phyloP scores from a whole-genome alignment of 2,797 vertebrate genomes.

The Bufotes viridis region DNA sequence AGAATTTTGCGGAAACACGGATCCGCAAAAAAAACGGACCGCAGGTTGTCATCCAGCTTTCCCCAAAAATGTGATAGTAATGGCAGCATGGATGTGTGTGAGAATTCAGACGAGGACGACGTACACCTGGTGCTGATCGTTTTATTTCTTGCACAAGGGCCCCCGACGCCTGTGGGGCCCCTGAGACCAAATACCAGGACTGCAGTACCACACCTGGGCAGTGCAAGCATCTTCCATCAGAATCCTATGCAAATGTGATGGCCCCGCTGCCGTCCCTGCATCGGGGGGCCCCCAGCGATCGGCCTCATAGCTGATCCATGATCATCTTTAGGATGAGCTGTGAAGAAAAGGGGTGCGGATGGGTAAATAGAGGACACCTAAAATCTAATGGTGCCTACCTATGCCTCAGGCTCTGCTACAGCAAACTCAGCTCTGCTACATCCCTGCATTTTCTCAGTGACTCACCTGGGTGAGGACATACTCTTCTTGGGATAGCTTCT shows the following conservation, averaged over 20 bases:
- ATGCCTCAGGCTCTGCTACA: too few relatives aligned
- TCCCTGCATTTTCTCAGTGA: not conserved
- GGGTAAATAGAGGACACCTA: not conserved
- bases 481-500: conserved; percentile 70
- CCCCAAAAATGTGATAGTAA: too few relatives aligned
- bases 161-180: not conserved
- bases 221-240: not conserved
- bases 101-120: not conserved
- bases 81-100: not conserved
- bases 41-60: too few relatives aligned
- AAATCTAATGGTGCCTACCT: too few relatives aligned
- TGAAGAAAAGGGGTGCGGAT: conserved; percentile 18
- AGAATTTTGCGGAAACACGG: too few relatives aligned
- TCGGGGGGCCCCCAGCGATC: not conserved
- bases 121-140: not conserved
- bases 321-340: conserved; percentile 72
- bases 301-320: conserved; percentile 21
- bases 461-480: conserved; percentile 73
- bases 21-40: too few relatives aligned
- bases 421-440: not conserved
- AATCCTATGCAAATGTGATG: not conserved
- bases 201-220: not conserved
- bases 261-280: too few relatives aligned
- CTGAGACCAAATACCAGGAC: not conserved
- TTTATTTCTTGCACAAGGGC: not conserved